Percentiles rank a stretch among this genome's conserved stretches.
phyloP scores from a whole-genome alignment of 2,888 invertebrate genomes.

The Folsomia manolachei region DNA sequence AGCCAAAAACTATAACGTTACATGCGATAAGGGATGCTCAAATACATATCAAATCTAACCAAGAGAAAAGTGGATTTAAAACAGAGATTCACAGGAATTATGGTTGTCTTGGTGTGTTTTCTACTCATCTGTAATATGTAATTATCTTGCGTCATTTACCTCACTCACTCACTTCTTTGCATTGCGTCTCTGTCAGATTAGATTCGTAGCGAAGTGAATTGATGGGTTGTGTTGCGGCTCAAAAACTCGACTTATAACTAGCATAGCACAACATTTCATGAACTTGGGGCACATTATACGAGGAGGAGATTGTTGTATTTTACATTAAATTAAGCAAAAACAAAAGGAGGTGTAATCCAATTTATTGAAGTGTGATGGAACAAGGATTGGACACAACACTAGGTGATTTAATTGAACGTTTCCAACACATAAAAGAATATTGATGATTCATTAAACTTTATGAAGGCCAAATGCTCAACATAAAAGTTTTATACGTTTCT shows the following conservation, averaged over 20 bases:
- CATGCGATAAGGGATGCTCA: background rate
- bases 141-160: constrained; percentile 44
- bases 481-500: background rate
- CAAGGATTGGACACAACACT: background rate
- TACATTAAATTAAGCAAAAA: background rate
- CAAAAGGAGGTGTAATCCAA: background rate
- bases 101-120: constrained; percentile 44
- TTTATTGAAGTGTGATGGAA: constrained; percentile 4
- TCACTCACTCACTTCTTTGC: constrained; percentile 13
- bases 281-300: no score
- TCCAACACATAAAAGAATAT: background rate
- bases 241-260: background rate
- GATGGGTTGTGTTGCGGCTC: background rate
- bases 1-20: no score
- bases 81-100: constrained; percentile 32
- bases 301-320: background rate
- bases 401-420: constrained; percentile 5
- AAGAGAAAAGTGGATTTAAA: background rate
- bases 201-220: background rate
- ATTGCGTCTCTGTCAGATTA: constrained; percentile 3
- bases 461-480: background rate
- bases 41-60: background rate
- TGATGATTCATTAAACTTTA: constrained; percentile 10
- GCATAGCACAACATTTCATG: no score
- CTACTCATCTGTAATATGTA: constrained; percentile 43